These are phyloP conservation scores for Tympanuchus pallidicinctus DNA, from an alignment of 2,113 vertebrate species.

Conservation along the genomic window DNA sequence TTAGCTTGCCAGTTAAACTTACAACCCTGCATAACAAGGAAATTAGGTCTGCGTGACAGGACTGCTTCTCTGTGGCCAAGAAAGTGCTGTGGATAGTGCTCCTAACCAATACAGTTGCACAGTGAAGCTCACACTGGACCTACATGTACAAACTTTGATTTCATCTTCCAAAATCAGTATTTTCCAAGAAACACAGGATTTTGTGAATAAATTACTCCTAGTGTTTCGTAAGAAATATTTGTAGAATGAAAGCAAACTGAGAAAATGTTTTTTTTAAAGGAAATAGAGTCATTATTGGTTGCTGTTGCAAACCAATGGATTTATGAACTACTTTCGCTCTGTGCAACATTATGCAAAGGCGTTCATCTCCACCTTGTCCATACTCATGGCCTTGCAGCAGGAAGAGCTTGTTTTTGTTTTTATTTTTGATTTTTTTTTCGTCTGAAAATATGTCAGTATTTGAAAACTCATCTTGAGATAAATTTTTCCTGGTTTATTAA, in stretches of 20 bases:
- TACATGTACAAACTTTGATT: fast-evolving
- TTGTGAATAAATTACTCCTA: neutral
- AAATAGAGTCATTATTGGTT: neutral
- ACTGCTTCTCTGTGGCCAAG: fast-evolving
- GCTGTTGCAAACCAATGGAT: neutral
- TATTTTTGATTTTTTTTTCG: too few relatives aligned
- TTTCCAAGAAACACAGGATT: neutral
- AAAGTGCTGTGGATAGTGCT: neutral
- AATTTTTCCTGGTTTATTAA: neutral
- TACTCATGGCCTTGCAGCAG: fast-evolving
- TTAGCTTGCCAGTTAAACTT: neutral
- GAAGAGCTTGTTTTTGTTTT: neutral
- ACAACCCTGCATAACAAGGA: fast-evolving
- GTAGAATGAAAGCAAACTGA: neutral
- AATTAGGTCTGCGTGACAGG: neutral
- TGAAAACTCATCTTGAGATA: neutral
- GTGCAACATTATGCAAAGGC: fast-evolving
- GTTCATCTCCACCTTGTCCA: neutral
- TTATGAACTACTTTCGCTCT: neutral
- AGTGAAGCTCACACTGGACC: fast-evolving
- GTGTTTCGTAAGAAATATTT: neutral
- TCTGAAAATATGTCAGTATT: neutral
- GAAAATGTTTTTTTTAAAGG: neutral
- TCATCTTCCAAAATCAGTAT: neutral
- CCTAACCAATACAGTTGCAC: neutral